Evolutionary conservation across 2,888 invertebrate genomes (phyloP).

Genomic region (Halictus quadricinctus): DNA sequence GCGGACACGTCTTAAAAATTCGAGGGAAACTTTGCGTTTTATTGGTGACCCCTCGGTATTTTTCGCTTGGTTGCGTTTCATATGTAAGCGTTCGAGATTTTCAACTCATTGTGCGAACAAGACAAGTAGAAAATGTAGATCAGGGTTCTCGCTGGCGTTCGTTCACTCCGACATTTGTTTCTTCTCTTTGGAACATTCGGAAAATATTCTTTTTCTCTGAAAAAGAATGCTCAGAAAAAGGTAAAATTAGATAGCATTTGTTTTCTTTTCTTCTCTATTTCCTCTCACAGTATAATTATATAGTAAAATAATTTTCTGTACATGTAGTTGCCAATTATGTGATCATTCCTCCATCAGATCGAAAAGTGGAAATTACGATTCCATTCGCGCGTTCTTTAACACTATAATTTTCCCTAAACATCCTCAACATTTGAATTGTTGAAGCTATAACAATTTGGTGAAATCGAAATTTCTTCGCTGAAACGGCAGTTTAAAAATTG

Average conservation of each 20-base stretch:
- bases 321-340: not conserved
- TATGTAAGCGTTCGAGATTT: not conserved
- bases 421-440: not conserved
- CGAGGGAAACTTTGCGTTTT: constrained; percentile 14
- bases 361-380: not conserved
- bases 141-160: not conserved
- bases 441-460: not conserved
- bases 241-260: not conserved
- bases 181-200: not conserved
- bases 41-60: not conserved
- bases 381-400: not conserved
- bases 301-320: not conserved
- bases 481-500: not conserved
- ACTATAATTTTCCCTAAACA: not conserved
- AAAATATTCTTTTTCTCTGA: not conserved
- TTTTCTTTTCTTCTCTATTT: not conserved
- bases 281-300: not conserved
- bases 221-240: not conserved
- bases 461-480: not conserved
- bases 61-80: not conserved
- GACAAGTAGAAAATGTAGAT: not conserved
- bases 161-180: not conserved
- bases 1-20: constrained; percentile 24
- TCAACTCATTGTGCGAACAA: not conserved
- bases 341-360: no score